Evolutionary conservation across 2,888 invertebrate species (phyloP), one percentile per base, ranked within the genome.

Genomic region (Oeneis ivallda): DNA sequence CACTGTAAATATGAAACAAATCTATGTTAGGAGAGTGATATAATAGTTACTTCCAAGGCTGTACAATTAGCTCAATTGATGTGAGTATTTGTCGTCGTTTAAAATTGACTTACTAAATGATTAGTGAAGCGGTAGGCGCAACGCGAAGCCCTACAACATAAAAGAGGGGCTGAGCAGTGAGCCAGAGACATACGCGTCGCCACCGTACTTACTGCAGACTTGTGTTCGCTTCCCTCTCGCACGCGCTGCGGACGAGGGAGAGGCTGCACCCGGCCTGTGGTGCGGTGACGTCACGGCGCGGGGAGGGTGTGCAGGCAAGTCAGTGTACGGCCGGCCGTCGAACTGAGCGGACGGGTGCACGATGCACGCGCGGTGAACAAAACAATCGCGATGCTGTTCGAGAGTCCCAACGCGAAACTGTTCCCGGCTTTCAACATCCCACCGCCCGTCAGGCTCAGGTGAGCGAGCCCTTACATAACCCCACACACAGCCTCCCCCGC

Each of bases 371-470:
- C 87, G 88, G 86, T 87, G 87, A 84, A 85, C 77, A 79, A 81
- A 82, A 82, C 80, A 82, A 78, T 81, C 86, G 86, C 86, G 85
- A 95, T 95, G 95, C 91, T 95, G 87, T 95, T 95, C 86, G 95
- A 95, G 89, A 95, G 93, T 92, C 94, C 94, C 81, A 93, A 93
- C 81, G 94, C 95, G 87, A 93, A 95, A 89, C 93, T 94, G 85
- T 94, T 93, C 85, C 93, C 94, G 77, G 91, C 92, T 77, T 95
- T 95, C 87, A 94, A 93, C 87, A 94, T 95, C 83, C 95, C 95
- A 79, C 95, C 95, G 83, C 95, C 95, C 75, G 93, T 95, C 70
- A 85, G 92, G 83, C 87, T 92, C 83, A 92, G 92, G 92, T 92
- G 85, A 89, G 89, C 73, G 70, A 73, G 72, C 72, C 77, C 72